Percentiles rank a stretch among this genome's conserved stretches.
Evolutionary conservation across 2,888 invertebrate genomes (phyloP).

Genomic region (Polyommatus iphigenia): DNA sequence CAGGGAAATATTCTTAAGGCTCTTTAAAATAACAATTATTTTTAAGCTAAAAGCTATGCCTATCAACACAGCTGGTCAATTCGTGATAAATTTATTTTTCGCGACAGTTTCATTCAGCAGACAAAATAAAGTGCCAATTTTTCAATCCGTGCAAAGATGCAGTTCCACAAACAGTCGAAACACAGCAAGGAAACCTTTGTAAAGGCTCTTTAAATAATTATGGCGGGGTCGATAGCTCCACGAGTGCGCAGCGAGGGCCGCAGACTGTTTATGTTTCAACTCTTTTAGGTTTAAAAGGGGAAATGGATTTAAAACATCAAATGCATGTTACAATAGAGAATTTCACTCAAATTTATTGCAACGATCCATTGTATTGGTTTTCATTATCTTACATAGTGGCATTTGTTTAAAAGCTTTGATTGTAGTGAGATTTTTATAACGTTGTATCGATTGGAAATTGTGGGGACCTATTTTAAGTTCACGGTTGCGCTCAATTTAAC

Average conservation of each 20-base stretch:
- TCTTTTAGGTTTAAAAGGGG: constrained; percentile 31
- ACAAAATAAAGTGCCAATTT: too few relatives aligned
- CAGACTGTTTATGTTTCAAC: constrained; percentile 41
- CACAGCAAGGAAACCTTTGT: constrained; percentile 30
- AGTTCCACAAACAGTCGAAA: neutral
- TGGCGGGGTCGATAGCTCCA: constrained; percentile 33
- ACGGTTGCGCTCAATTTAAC: neutral
- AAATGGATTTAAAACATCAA: constrained; percentile 23
- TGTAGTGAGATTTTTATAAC: neutral
- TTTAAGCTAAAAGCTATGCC: too few relatives aligned
- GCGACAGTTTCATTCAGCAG: too few relatives aligned
- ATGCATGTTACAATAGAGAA: constrained; percentile 11
- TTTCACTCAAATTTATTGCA: constrained; percentile 5
- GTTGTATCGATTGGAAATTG: neutral
- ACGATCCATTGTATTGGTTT: constrained; percentile 9
- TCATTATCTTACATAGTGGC: constrained; percentile 9
- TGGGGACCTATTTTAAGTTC: neutral
- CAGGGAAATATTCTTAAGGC: neutral
- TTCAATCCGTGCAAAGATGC: neutral
- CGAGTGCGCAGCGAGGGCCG: constrained; percentile 37
- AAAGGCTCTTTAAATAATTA: constrained; percentile 31
- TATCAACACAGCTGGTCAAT: too few relatives aligned
- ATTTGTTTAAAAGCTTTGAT: constrained; percentile 17
- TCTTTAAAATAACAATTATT: too few relatives aligned
- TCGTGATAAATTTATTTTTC: too few relatives aligned